Evolutionary conservation across 1,140 invertebrate genomes (phyloP).

Genomic region (Hylaeus volcanicus): DNA sequence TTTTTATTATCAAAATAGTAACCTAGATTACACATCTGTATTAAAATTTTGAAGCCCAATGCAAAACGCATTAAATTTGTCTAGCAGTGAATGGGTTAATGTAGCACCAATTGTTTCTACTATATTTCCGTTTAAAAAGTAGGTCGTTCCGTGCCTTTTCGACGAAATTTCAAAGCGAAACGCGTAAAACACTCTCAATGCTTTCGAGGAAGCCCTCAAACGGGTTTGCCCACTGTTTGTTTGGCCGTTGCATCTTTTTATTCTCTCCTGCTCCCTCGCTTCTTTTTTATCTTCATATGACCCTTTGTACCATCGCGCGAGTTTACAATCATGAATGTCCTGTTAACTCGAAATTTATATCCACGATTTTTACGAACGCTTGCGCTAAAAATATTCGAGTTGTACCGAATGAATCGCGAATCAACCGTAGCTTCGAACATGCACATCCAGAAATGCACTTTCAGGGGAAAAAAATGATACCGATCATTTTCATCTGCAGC

Average conservation of each 20-base stretch:
- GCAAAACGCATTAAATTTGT: no score
- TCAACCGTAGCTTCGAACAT: neutral
- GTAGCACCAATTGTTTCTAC: no score
- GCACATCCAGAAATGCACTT: neutral
- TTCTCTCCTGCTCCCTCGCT: slow-evolving; percentile 9
- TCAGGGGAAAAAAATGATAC: neutral
- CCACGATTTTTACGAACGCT: slow-evolving; percentile 41
- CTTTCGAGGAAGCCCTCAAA: slow-evolving; percentile 19
- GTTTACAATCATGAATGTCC: slow-evolving; percentile 50
- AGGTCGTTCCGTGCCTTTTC: neutral
- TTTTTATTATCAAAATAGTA: no score
- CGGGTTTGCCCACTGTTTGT: slow-evolving; percentile 29
- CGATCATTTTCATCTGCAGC: neutral
- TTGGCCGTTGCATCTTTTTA: slow-evolving; percentile 23
- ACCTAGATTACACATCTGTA: no score
- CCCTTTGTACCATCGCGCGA: slow-evolving; percentile 49
- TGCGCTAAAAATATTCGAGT: slow-evolving; percentile 14
- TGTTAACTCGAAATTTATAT: slow-evolving; percentile 53
- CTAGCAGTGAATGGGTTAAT: no score
- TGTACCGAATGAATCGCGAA: slow-evolving; percentile 6
- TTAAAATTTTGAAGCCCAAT: no score
- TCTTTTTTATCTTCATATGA: slow-evolving; percentile 44
- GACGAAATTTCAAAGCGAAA: slow-evolving; percentile 18
- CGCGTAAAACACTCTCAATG: neutral
- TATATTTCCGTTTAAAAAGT: neutral